Base-by-base conservation (phyloP, 2,888 invertebrate species). In the Dione vanillae region DNA sequence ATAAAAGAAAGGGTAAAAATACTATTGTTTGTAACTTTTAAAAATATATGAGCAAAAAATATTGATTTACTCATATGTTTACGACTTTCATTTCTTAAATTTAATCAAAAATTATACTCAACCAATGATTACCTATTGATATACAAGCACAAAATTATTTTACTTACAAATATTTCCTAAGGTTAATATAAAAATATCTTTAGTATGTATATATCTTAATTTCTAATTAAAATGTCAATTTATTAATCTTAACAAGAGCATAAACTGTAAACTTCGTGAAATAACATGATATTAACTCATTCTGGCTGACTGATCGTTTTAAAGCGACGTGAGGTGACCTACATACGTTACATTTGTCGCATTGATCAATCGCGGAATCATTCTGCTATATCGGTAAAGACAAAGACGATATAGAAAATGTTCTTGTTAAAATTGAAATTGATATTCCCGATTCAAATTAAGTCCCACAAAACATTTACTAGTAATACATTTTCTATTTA, bases 311-410 rank as follows among this genome's bases (percentile, higher is more conserved):
- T 35, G 27, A 56, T 43, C 45, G 45, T 11, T 43, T 43, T 43
- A 16, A 20, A 35, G 27, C 43, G 43, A 45, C 43, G 61, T 61
- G 61, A 45, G 20, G 61, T 61, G 61, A 61, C 61, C 61, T 61
- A 61, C 61, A 61, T 61, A 61, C 27, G 43, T 45, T 61, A 61
- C 43, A 45, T 61, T 61, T 61, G 61, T 43, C 61, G 45, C 61
- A 45, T 43, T 45, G 27, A 61, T 61, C 45, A 61, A 61, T 61
- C 45, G 27, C 27, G 35, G 16, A 61, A 61, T 61, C 59, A 61
- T 61, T 61, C 43, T 37, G 16, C 59, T 61, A 3, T 27, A 43
- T 16, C 16, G 10, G 27, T n/a, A 43, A 19, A 61, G 27, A 0
- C n/a, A 20, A 35, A 45, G 43, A n/a, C 16, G 45, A 27, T 43